Evolutionary conservation across 2,113 vertebrate species (phyloP).

Genomic region (Gobiocypris rarus): DNA sequence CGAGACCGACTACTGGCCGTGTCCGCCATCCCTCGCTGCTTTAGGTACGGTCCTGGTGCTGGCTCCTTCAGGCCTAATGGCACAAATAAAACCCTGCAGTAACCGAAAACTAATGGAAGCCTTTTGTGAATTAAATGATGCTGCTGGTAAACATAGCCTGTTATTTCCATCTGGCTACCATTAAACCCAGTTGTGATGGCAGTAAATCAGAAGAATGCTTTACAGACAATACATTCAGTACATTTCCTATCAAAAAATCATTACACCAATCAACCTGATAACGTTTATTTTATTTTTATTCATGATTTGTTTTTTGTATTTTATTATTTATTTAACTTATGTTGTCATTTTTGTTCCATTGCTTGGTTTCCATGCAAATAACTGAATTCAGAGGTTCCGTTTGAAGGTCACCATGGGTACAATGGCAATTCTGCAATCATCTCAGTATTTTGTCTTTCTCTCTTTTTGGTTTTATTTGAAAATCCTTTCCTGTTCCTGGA

Average conservation of each 20-base stretch:
- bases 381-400: background rate
- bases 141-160: background rate
- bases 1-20: slow-evolving; percentile 89
- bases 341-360: background rate
- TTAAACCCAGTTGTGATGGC: background rate
- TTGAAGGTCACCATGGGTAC: slow-evolving; percentile 4
- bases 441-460: background rate
- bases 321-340: slow-evolving; percentile 17
- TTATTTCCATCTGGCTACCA: background rate
- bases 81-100: background rate
- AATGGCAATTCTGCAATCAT: background rate
- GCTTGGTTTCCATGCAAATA: background rate
- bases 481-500: slow-evolving; percentile 1
- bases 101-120: background rate
- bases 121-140: background rate
- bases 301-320: slow-evolving; percentile 28
- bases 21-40: slow-evolving; percentile 85
- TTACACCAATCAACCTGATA: slow-evolving; percentile 18
- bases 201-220: background rate
- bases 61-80: background rate
- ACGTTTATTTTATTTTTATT: slow-evolving; percentile 20
- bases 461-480: slow-evolving; percentile 1
- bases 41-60: slow-evolving; percentile 79
- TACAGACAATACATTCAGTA: slow-evolving; percentile 16
- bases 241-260: background rate